A percentile compares a stretch with the other conserved stretches of the same genome.
phyloP scores from a whole-genome alignment of 2,113 vertebrate species.

The Uria lomvia region DNA sequence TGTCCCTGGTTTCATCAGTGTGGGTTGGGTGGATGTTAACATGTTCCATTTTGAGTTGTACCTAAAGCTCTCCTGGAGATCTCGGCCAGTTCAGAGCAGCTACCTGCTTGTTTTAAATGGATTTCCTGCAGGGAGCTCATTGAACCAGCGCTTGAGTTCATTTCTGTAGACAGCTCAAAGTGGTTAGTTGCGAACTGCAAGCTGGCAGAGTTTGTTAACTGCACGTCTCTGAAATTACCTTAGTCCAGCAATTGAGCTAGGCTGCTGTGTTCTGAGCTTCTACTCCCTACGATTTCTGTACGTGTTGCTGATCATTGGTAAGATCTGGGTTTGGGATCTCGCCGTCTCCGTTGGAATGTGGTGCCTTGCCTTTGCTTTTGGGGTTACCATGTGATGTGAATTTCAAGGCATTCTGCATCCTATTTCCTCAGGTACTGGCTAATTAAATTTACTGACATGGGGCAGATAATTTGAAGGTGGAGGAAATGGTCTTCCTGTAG shows the following conservation, averaged over 20 bases:
- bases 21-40: not conserved
- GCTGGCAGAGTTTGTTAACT: not conserved
- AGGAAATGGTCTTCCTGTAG: not conserved
- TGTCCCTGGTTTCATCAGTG: not conserved
- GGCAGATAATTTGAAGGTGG: not conserved
- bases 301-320: rapidly evolving
- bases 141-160: not conserved
- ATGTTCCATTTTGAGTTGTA: not conserved
- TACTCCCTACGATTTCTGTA: not conserved
- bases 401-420: not conserved
- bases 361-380: not conserved
- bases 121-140: slow-evolving; percentile 37
- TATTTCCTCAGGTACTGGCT: not conserved
- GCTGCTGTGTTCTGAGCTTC: not conserved
- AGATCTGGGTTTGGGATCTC: not conserved
- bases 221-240: not conserved
- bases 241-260: not conserved
- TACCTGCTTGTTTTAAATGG: slow-evolving; percentile 48
- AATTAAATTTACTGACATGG: not conserved
- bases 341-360: rapidly evolving
- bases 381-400: not conserved
- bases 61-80: slow-evolving; percentile 15
- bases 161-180: slow-evolving; percentile 10
- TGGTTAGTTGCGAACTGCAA: not conserved
- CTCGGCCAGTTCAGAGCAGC: not conserved